phyloP scores from a whole-genome alignment of 2,113 vertebrate species.

The Cyprinodon variegatus region DNA sequence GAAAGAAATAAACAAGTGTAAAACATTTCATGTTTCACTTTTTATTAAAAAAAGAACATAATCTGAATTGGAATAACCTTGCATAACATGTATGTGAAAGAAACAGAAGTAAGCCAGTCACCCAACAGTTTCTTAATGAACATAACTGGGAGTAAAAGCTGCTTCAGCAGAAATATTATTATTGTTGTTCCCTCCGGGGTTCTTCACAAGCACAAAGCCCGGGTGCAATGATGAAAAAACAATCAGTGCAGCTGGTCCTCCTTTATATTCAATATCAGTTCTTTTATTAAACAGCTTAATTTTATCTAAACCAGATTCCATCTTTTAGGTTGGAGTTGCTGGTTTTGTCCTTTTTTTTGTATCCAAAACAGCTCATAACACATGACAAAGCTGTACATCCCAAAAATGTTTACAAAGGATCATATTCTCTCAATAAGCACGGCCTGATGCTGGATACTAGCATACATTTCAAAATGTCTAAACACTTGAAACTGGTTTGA shows the following conservation, averaged over 20 bases:
- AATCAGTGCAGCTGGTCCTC: slow-evolving; percentile 37
- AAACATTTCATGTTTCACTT: slow-evolving; percentile 34
- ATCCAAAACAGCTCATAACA: not conserved
- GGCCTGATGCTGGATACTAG: not conserved
- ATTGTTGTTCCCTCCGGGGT: slow-evolving; percentile 24
- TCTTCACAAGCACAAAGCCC: slow-evolving; percentile 31
- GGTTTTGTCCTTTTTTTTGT: not conserved
- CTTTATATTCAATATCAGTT: not conserved
- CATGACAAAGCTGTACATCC: not conserved
- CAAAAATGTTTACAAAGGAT: slow-evolving; percentile 14
- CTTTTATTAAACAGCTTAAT: not conserved
- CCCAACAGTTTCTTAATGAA: slow-evolving; percentile 45
- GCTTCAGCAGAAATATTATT: slow-evolving; percentile 16
- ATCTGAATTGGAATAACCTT: slow-evolving; percentile 57
- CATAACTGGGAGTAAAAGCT: not conserved
- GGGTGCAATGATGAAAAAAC: slow-evolving; percentile 28
- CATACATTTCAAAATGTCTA: not conserved
- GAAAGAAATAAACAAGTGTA: not conserved
- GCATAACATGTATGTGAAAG: slow-evolving; percentile 71
- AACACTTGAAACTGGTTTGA: not conserved
- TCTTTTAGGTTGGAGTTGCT: slow-evolving; percentile 7
- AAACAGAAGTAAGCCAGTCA: slow-evolving; percentile 50
- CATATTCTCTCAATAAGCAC: slow-evolving; percentile 9
- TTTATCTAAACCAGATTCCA: not conserved
- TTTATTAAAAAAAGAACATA: slow-evolving; percentile 72